A percentile compares a stretch with the other conserved stretches of the same genome.
Evolutionary conservation across 2,888 invertebrate species (phyloP).

Genomic region (Trimorus sp.): DNA sequence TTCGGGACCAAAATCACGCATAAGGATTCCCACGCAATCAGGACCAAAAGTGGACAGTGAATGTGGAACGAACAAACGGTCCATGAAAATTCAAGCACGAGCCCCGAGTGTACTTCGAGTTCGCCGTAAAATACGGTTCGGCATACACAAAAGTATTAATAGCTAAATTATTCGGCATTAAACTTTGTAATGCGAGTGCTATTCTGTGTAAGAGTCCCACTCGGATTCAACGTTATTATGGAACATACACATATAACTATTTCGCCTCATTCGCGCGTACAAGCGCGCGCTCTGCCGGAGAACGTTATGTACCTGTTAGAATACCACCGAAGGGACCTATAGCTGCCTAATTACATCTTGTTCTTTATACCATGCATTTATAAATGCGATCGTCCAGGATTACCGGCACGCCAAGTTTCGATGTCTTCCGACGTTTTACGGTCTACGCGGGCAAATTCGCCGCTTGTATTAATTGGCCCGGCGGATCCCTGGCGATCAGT

Average conservation of each 20-base stretch:
- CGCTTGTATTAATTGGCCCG: background rate
- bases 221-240: slow-evolving; percentile 77
- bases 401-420: slow-evolving; percentile 36
- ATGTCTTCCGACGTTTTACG: slow-evolving; percentile 35
- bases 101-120: slow-evolving; percentile 51
- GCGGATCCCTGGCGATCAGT: no score
- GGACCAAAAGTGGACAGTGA: no score
- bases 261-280: slow-evolving; percentile 68
- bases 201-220: slow-evolving; percentile 78
- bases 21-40: no score
- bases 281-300: slow-evolving; percentile 62
- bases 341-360: slow-evolving; percentile 78
- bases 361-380: slow-evolving; percentile 74
- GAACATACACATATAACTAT: slow-evolving; percentile 65
- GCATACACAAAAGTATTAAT: slow-evolving; percentile 74
- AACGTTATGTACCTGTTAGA: slow-evolving; percentile 65
- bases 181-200: slow-evolving; percentile 79
- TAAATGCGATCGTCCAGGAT: slow-evolving; percentile 57
- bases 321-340: slow-evolving; percentile 77
- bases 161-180: slow-evolving; percentile 79
- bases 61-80: no score
- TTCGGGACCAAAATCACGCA: no score
- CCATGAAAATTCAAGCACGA: slow-evolving; percentile 43
- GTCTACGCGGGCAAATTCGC: background rate
- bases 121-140: slow-evolving; percentile 62